Base-by-base conservation (phyloP, 2,888 invertebrate species). In the Chrysina gloriosa region DNA sequence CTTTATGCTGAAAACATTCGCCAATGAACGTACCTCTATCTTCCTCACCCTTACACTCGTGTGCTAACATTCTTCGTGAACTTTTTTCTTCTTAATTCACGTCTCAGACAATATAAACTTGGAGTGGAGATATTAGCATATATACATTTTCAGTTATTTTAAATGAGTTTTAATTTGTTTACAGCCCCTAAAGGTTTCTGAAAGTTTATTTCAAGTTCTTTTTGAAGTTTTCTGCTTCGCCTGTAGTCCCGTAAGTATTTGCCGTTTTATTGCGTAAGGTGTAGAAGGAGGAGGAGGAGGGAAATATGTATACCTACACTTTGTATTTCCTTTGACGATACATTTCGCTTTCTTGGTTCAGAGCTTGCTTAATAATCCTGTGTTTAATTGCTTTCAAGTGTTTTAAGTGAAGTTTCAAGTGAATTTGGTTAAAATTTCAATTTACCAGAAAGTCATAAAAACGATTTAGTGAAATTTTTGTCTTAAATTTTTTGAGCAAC, bases 131-230 rank as follows among this genome's bases (percentile, higher is more conserved):
- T 69, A 70, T 71, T 71, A 71, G 68, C 69, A 65, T 42, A 48
- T 36, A 56, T 36, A 65, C 50, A 65, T 68, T 71, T 70, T 65
- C 68, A 61, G 54, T 68, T 68, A 58, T 69, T 71, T 72, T 69
- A 71, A 72, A 72, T 66, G 67, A 34, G 63, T 64, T 70, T 69
- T 72, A 72, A 72, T 71, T 71, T 72, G 70, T 72, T 70, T 72
- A 71, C 45, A 11, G 67, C 56, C 68, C 64, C 70, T 69, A 31
- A 16, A 47, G 52, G 68, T 65, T 48, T 67, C 64, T 31, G 14
- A 23, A 66, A 58, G 5, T 69, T 67, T 64, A 39, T 39, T 27
- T 19, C 19, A 19, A 45, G 48, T 67, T 67, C 50, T 36, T 50
- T 39, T 58, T 67, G 29, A 42, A 47, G 14, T 31, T 42, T 45